Percentiles rank a stretch among this genome's conserved stretches.
Evolutionary conservation across 2,113 vertebrate genomes (phyloP).

Genomic region (Mesocricetus auratus): DNA sequence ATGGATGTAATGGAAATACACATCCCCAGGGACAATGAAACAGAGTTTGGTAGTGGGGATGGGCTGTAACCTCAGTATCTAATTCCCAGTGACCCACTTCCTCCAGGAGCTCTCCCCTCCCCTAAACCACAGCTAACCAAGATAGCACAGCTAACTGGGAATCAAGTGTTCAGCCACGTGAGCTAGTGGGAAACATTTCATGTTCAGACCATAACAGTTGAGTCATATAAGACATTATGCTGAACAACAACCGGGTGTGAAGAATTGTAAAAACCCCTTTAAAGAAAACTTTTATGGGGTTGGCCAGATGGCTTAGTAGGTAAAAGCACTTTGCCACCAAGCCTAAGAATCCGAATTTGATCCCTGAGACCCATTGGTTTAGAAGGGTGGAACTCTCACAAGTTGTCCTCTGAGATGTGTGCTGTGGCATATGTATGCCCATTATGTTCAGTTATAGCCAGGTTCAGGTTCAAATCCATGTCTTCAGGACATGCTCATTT

Average conservation of each 20-base stretch:
- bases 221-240: neutral
- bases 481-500: neutral
- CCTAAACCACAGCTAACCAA: neutral
- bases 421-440: neutral
- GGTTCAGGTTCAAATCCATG: neutral
- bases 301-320: neutral
- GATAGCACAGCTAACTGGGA: neutral
- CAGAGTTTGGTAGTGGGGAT: neutral
- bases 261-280: neutral
- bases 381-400: neutral
- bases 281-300: neutral
- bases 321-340: neutral
- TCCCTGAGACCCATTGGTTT: too few relatives aligned
- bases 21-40: neutral
- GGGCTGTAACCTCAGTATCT: neutral
- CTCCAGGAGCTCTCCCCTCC: neutral
- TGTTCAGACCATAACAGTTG: neutral
- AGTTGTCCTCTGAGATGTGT: too few relatives aligned
- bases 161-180: neutral
- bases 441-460: neutral
- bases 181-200: neutral
- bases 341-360: neutral
- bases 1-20: neutral
- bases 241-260: neutral
- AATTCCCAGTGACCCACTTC: neutral